Evolutionary conservation across 2,888 invertebrate species (phyloP), one percentile per base, ranked within the genome.

Genomic region (Desoria tigrina): DNA sequence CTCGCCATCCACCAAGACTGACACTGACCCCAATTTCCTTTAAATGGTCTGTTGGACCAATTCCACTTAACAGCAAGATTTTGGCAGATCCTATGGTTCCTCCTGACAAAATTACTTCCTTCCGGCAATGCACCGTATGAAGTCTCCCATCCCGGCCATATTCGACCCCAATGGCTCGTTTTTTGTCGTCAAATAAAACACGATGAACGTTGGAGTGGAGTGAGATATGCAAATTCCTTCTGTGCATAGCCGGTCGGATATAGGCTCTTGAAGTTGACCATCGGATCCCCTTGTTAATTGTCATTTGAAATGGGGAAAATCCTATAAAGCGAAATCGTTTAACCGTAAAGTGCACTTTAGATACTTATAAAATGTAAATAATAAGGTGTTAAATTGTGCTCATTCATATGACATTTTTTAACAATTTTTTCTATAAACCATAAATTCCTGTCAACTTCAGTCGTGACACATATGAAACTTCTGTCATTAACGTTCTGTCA

Each of bases 231-330:
- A 74, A 61, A 62, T 74, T 70, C 26, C 23, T 32, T 7, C 70
- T 55, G 16, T 51, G 54, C n/a, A 65, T 61, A 11, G 62, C 65
- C 14, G 74, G 74, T 26, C 70, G 28, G 37, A 74, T 50, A 42
- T 72, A 74, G 2, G 74, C 74, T 42, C 72, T 42, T 14, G 74
- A 42, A 1, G 72, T 65, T 0, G 71, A 72, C 72, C 74, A 74
- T 26, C 74, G 66, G 2, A 66, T 66, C 23, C 74, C 74, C 2
- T 63, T 61, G 27, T 72, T 68, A 18, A 74, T 72, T 49, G 71
- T 74, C 65, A 68, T 68, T 68, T 74, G 74, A 61, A 71, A 73
- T 11, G 69, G 67, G 14, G 73, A 71, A 53, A 73, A 73, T 1
- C 71, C 73, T 73, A 42, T 26, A 50, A 6, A 18, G 27, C 7